Percentiles rank a stretch among this genome's conserved stretches.
Conservation (phyloP, 2,797 vertebrate species). For the Coranthus polyacanthus region DNA sequence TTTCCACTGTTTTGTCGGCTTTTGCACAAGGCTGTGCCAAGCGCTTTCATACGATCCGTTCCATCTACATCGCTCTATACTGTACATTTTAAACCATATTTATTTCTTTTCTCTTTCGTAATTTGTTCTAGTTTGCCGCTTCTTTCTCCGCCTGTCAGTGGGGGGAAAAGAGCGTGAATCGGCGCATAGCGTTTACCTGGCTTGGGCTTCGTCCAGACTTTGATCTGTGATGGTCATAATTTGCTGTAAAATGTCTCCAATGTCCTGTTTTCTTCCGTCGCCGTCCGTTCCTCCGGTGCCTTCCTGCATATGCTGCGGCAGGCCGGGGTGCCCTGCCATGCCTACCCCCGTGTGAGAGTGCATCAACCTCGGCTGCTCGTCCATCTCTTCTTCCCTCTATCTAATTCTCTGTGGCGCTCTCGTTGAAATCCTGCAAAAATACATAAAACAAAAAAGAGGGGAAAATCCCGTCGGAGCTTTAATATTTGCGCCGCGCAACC, state of each 20-base stretch:
- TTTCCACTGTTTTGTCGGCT: slow-evolving; percentile 11
- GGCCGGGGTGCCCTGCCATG: slow-evolving; percentile 95
- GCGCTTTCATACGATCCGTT: too few species aligned
- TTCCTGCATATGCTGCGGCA: slow-evolving; percentile 95
- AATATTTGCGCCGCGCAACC: slow-evolving; percentile 43
- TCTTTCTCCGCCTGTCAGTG: slow-evolving; percentile 17
- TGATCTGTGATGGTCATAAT: slow-evolving; percentile 99
- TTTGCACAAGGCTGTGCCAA: not conserved
- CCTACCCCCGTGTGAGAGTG: slow-evolving; percentile 94
- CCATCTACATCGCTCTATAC: not conserved
- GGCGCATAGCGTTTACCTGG: slow-evolving; percentile 86
- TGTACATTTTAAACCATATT: not conserved
- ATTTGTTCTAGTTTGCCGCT: slow-evolving; percentile 37
- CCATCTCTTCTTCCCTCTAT: slow-evolving; percentile 85
- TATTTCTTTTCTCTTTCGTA: not conserved
- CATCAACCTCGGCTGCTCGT: slow-evolving; percentile 97
- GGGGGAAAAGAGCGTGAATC: not conserved
- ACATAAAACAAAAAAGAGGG: slow-evolving; percentile 44
- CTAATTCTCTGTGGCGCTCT: slow-evolving; percentile 53
- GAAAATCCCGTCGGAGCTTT: slow-evolving; percentile 54
- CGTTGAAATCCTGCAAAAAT: slow-evolving; percentile 66
- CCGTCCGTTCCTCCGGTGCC: slow-evolving; percentile 90
- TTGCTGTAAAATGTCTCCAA: slow-evolving; percentile 98
- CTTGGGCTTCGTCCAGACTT: slow-evolving; percentile 98
- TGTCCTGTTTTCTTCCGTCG: slow-evolving; percentile 96